Conservation (phyloP, 2,797 vertebrate genomes). For the Acanthiza pusilla region DNA sequence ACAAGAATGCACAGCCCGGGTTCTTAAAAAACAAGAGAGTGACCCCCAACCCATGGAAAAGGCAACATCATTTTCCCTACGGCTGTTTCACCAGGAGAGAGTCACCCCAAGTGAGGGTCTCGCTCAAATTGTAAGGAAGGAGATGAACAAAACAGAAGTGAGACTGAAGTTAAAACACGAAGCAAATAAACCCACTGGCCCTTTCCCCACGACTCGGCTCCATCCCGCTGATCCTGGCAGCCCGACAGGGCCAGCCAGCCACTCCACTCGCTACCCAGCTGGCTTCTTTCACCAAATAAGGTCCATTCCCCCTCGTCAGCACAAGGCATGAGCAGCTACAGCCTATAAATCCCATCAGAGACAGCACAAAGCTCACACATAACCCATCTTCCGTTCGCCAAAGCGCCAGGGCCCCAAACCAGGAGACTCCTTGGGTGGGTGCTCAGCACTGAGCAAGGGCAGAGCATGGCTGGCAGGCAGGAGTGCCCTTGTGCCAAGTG, state of each 20-base stretch:
- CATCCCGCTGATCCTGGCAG: background rate
- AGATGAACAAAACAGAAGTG: background rate
- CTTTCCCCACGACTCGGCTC: background rate
- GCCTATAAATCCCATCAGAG: constrained; percentile 15
- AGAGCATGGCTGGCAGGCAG: rapidly evolving
- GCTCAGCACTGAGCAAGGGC: background rate
- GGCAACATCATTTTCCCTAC: background rate
- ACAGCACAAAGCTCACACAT: background rate
- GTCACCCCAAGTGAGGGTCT: background rate
- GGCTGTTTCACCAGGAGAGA: rapidly evolving
- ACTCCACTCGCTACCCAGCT: background rate
- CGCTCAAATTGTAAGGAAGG: background rate
- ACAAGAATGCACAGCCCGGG: rapidly evolving
- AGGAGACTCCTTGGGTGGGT: background rate
- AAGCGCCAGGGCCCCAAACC: background rate
- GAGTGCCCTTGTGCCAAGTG: background rate
- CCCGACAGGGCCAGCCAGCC: background rate
- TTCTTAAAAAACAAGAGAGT: background rate
- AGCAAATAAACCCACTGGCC: background rate
- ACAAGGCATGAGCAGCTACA: background rate
- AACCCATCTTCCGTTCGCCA: background rate
- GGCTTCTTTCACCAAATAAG: constrained; percentile 40
- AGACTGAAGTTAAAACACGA: background rate
- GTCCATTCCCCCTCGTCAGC: background rate
- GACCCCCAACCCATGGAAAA: background rate